These are phyloP conservation scores for Eubasilissa splendida DNA, from an alignment of 2,888 invertebrate species.

Conservation along the genomic window DNA sequence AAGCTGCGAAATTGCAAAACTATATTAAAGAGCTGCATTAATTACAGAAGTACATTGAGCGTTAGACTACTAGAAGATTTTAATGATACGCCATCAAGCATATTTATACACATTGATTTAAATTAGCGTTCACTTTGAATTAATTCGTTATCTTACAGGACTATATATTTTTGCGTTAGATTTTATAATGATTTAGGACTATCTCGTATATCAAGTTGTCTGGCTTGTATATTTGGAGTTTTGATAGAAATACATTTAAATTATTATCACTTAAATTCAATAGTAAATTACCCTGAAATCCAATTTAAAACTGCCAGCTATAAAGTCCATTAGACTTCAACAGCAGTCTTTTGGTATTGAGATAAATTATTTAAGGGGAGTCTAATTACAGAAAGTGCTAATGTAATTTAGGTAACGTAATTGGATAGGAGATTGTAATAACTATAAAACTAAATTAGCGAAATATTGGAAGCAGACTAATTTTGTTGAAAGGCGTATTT, in stretches of 20 bases:
- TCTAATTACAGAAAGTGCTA: conserved; percentile 31
- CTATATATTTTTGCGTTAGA: no score
- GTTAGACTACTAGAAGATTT: no score
- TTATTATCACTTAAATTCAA: conserved; percentile 12
- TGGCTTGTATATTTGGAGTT: no score
- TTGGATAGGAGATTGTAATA: conserved; percentile 33
- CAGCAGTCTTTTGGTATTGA: conserved; percentile 6
- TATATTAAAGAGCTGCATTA: no score
- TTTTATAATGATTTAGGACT: no score
- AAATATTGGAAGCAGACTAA: conserved; percentile 3
- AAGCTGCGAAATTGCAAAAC: no score
- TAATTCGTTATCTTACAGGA: no score
- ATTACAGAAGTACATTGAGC: no score
- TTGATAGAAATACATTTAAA: neutral
- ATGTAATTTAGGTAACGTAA: conserved; percentile 31
- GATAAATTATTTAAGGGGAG: conserved; percentile 9
- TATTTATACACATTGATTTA: no score
- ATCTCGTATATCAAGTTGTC: no score
- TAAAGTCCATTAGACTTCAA: conserved; percentile 10
- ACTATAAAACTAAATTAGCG: conserved; percentile 34
- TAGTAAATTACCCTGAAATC: conserved; percentile 4
- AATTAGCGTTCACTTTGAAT: no score
- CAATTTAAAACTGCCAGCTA: conserved; percentile 16
- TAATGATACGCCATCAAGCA: no score
- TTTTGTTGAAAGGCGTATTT: conserved; percentile 24